phyloP scores from a whole-genome alignment of 2,113 vertebrate genomes.

The Dasyurus viverrinus region DNA sequence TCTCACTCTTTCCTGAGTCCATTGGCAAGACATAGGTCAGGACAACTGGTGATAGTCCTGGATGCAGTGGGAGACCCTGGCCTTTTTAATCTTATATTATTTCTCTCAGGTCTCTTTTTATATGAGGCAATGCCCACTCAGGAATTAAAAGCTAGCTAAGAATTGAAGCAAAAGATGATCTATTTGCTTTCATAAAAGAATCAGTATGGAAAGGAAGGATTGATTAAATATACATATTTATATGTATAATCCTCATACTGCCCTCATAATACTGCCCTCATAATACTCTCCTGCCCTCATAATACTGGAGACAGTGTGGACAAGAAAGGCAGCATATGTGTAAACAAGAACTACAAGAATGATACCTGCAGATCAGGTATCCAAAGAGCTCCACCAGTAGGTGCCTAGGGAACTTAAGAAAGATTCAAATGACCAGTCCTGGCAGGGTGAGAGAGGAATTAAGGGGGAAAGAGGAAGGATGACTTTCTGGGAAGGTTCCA shows the following conservation, averaged over 20 bases:
- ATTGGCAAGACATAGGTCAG: not conserved
- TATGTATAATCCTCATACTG: no score
- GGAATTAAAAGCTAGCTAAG: not conserved
- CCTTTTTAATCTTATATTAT: not conserved
- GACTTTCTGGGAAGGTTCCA: conserved; percentile 36
- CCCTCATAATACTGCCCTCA: not conserved
- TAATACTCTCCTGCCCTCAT: not conserved
- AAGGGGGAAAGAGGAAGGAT: not conserved
- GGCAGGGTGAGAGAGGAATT: not conserved
- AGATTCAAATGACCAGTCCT: not conserved
- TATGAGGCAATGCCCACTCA: not conserved
- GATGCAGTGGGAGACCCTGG: not conserved
- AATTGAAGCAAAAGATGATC: not conserved
- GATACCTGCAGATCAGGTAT: not conserved
- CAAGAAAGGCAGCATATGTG: not conserved
- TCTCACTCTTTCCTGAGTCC: not conserved
- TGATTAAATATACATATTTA: not conserved
- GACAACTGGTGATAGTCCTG: not conserved
- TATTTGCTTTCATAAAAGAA: not conserved
- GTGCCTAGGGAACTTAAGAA: not conserved
- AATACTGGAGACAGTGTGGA: not conserved
- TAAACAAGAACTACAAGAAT: not conserved
- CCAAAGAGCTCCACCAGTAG: not conserved
- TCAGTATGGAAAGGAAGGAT: not conserved
- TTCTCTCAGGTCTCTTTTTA: not conserved